Conservation (phyloP, 2,797 vertebrate genomes). For the Rhodeus uyekii region DNA sequence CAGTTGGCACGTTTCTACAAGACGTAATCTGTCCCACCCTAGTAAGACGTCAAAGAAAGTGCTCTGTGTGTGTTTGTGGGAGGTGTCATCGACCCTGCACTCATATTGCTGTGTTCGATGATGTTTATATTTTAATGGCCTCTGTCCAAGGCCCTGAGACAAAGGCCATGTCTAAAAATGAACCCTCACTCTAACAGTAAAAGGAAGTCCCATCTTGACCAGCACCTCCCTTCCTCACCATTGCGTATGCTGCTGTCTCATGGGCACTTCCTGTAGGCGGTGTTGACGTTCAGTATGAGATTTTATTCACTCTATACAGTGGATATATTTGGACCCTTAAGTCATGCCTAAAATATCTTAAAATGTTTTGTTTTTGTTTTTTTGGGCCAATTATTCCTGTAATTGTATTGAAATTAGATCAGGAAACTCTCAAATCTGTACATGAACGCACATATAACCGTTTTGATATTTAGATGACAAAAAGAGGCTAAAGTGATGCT, state of each 20-base stretch:
- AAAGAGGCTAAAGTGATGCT: not conserved
- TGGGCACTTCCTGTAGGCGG: slow-evolving; percentile 47
- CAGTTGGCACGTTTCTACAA: not conserved
- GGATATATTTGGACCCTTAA: not conserved
- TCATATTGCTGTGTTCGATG: slow-evolving; percentile 18
- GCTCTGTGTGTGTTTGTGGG: not conserved
- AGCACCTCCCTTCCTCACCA: slow-evolving; percentile 45
- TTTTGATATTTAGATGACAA: not conserved
- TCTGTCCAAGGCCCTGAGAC: slow-evolving; percentile 32
- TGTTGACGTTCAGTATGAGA: slow-evolving; percentile 22
- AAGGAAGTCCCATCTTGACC: slow-evolving; percentile 54
- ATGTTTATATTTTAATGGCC: slow-evolving; percentile 40
- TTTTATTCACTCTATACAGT: not conserved
- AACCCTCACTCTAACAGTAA: slow-evolving; percentile 37
- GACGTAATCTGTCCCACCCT: not conserved
- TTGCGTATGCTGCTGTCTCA: slow-evolving; percentile 28
- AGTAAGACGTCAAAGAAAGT: not conserved
- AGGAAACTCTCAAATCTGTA: no score
- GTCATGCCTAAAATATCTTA: not conserved
- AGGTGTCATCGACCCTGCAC: slow-evolving; percentile 10
- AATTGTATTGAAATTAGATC: no score
- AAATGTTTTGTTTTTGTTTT: no score
- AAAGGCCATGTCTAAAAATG: slow-evolving; percentile 44
- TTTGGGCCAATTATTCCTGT: no score
- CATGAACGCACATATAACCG: no score